Base-by-base conservation (phyloP, 2,888 invertebrate genomes). In the Machimus rusticus region DNA sequence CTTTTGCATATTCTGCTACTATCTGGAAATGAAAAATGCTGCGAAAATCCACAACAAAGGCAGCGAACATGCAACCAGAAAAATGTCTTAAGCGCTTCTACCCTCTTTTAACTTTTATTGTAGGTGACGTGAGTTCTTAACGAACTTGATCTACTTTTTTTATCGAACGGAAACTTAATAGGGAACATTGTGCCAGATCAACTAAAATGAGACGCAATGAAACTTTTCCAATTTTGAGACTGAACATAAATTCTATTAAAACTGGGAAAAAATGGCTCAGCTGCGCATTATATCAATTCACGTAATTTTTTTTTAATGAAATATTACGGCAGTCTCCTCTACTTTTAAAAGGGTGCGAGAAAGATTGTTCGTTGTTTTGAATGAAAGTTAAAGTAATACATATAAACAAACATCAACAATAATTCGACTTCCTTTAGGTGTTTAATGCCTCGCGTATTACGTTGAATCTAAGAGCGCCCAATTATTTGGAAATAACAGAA, bases 1-100 rank as follows among this genome's bases (percentile, higher is more conserved):
- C 84, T 92, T 92, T 90, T 92, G 92, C 89, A 92, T 92, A 88
- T 92, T 92, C 89, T 92, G 92, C 88, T 92, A 92, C 87, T 92
- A 92, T 88, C 89, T 91, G 79, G 91, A 91, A 89, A 43, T 85
- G 90, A 90, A 76, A 91, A 91, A 89, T 91, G 90, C 66, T 87
- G 79, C 88, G 74, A 85, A 85, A 31, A n/a, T 37, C 9, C 43
- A 46, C 23, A 85, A 85, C 28, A 43, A 37, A 43, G 46, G 74
- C 66, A 23, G 23, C 66, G 66, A 66, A 66, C 28, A 28, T 28
- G 2, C 28, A 28, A 66, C 23, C 23, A 66, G 66, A 66, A 66
- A 66, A 66, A 66, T 66, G 66, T 66, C 66, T 66, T 66, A 66
- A 28, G 6, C 12, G 55, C 66, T 66, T 66, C 19, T 66, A 66